These are phyloP conservation scores for Psophia crepitans DNA, from an alignment of 2,113 vertebrate species.

Conservation along the genomic window DNA sequence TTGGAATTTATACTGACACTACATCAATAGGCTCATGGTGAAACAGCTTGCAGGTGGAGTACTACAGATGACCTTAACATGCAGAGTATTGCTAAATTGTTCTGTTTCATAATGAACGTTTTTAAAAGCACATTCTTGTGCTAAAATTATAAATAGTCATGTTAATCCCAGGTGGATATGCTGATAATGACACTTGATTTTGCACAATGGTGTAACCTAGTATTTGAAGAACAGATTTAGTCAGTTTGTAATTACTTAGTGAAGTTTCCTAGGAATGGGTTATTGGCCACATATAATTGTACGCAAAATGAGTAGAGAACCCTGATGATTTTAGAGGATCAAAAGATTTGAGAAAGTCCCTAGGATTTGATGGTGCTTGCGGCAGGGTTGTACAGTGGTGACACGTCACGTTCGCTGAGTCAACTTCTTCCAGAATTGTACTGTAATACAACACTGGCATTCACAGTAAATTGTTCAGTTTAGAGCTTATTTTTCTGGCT, in stretches of 20 bases:
- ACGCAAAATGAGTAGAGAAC: background rate
- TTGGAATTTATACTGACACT: background rate
- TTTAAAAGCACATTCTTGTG: background rate
- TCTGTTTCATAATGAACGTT: background rate
- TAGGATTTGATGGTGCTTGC: background rate
- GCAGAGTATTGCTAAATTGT: background rate
- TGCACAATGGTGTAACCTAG: background rate
- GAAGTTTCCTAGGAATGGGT: background rate
- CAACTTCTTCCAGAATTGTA: background rate
- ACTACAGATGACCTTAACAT: background rate
- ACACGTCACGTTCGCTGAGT: rapidly evolving
- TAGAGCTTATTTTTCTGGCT: background rate
- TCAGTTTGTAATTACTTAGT: background rate
- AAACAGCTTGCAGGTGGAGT: background rate
- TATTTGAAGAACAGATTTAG: background rate
- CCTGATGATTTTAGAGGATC: background rate
- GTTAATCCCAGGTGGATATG: background rate
- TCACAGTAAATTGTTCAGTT: background rate
- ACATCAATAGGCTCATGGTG: background rate
- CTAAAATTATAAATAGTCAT: background rate
- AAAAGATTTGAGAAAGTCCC: background rate
- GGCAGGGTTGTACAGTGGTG: background rate
- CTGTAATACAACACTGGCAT: background rate
- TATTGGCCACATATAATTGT: background rate
- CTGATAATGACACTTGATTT: background rate